A percentile compares a stretch with the other conserved stretches of the same genome.
Conservation (phyloP, 2,113 vertebrate species). For the Condylura cristata region DNA sequence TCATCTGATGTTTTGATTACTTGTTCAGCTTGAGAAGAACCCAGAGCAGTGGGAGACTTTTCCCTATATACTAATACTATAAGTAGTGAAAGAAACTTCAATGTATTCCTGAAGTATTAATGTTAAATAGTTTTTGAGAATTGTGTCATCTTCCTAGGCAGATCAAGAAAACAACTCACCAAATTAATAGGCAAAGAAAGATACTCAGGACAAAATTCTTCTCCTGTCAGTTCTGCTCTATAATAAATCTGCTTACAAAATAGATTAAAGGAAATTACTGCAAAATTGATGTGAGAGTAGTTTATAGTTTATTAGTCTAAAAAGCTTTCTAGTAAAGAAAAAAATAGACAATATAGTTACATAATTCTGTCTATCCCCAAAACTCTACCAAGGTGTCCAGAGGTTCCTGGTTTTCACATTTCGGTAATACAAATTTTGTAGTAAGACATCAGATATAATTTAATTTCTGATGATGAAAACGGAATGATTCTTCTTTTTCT, state of each 20-base stretch:
- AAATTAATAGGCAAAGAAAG: neutral
- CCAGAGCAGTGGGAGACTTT: too few species aligned
- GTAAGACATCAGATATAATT: neutral
- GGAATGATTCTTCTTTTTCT: conserved; percentile 8
- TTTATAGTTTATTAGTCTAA: conserved; percentile 3
- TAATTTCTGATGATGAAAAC: conserved; percentile 15
- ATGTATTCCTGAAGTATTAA: neutral
- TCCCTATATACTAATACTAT: neutral
- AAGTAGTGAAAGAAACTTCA: neutral
- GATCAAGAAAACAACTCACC: neutral
- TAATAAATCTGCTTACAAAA: neutral
- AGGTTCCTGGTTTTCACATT: conserved; percentile 27
- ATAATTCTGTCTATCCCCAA: neutral
- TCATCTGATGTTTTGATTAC: too few species aligned
- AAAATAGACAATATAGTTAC: neutral
- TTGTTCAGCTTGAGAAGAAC: too few species aligned
- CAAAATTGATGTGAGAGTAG: neutral
- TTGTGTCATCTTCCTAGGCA: neutral
- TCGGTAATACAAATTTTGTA: neutral
- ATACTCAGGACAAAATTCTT: neutral
- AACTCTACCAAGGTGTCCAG: neutral
- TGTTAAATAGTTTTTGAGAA: conserved; percentile 7
- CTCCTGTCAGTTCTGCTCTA: neutral
- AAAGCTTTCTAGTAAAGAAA: conserved; percentile 12
- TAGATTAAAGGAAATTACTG: neutral